phyloP scores from a whole-genome alignment of 2,797 vertebrate genomes.

The Borostomias antarcticus region DNA sequence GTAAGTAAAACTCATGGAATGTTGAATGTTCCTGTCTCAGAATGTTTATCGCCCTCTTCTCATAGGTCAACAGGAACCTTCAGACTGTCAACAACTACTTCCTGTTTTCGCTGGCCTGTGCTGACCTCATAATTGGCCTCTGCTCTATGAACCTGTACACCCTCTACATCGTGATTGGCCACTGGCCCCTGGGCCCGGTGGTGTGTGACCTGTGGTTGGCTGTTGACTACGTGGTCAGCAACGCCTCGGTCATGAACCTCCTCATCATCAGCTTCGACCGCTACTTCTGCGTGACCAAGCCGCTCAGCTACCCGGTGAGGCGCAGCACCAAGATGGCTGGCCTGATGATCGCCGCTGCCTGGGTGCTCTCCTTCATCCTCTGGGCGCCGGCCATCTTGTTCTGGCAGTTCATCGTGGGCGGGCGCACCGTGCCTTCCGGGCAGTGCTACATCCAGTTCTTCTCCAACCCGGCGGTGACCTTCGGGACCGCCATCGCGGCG shows the following conservation, averaged over 20 bases:
- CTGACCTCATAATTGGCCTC: slow-evolving; percentile 92
- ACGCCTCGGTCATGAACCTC: slow-evolving; percentile 97
- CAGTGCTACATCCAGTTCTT: slow-evolving; percentile 96
- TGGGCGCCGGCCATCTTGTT: slow-evolving; percentile 97
- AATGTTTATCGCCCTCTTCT: slow-evolving; percentile 42
- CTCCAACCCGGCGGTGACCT: slow-evolving; percentile 91
- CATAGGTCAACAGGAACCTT: slow-evolving; percentile 94
- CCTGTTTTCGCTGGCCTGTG: slow-evolving; percentile 96
- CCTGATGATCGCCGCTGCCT: slow-evolving; percentile 93
- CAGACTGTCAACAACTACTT: slow-evolving; percentile 99
- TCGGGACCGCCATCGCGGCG: slow-evolving; percentile 93
- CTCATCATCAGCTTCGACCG: slow-evolving; percentile 98
- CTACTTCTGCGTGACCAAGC: slow-evolving; percentile 99
- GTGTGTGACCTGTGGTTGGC: slow-evolving; percentile 97
- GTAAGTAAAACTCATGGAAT: neutral
- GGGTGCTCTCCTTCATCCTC: slow-evolving; percentile 93
- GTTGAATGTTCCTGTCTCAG: neutral
- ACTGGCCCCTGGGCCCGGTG: slow-evolving; percentile 92
- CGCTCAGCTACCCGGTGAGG: slow-evolving; percentile 90
- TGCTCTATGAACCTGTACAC: slow-evolving; percentile 99
- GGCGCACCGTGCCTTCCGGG: slow-evolving; percentile 81
- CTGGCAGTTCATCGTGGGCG: slow-evolving; percentile 94
- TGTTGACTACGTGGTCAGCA: slow-evolving; percentile 96
- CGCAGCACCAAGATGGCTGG: slow-evolving; percentile 96
- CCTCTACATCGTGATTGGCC: slow-evolving; percentile 91